These are phyloP conservation scores for Xenopus laevis DNA, from an alignment of 2,113 vertebrate species.

Conservation along the genomic window DNA sequence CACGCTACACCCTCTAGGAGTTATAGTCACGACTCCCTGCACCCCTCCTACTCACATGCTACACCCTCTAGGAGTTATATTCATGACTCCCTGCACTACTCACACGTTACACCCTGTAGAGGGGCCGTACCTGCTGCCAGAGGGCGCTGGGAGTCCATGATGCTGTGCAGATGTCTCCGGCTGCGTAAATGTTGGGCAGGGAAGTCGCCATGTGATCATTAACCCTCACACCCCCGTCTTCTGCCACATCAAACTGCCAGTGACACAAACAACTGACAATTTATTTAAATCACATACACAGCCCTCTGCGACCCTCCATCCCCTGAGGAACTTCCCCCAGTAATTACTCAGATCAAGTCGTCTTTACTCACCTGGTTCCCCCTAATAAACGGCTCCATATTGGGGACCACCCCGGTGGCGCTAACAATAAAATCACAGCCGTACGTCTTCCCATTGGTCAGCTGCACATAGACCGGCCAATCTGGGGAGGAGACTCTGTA, in stretches of 20 bases:
- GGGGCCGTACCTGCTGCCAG: constrained; percentile 85
- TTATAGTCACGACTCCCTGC: no score
- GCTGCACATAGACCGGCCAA: constrained; percentile 84
- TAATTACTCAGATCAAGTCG: no score
- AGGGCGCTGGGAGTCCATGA: constrained; percentile 78
- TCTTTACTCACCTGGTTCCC: constrained; percentile 84
- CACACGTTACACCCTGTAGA: no score
- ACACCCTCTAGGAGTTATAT: no score
- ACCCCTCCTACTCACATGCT: no score
- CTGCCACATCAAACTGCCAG: constrained; percentile 75
- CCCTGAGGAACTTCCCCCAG: no score
- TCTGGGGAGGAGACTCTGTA: constrained; percentile 50
- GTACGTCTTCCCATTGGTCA: constrained; percentile 84
- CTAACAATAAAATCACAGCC: constrained; percentile 93
- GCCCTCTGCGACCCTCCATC: no score
- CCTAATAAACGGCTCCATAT: constrained; percentile 75
- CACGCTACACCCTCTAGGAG: no score
- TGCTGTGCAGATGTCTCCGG: constrained; percentile 85
- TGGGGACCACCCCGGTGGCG: constrained; percentile 89
- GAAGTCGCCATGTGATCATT: constrained; percentile 85
- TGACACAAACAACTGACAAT: no score
- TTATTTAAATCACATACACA: no score
- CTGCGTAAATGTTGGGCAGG: constrained; percentile 77
- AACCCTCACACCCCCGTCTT: constrained; percentile 79
- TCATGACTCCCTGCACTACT: background rate